Evolutionary conservation across 2,888 invertebrate species (phyloP), one percentile per base, ranked within the genome.

Genomic region (Liposcelis brunnea): DNA sequence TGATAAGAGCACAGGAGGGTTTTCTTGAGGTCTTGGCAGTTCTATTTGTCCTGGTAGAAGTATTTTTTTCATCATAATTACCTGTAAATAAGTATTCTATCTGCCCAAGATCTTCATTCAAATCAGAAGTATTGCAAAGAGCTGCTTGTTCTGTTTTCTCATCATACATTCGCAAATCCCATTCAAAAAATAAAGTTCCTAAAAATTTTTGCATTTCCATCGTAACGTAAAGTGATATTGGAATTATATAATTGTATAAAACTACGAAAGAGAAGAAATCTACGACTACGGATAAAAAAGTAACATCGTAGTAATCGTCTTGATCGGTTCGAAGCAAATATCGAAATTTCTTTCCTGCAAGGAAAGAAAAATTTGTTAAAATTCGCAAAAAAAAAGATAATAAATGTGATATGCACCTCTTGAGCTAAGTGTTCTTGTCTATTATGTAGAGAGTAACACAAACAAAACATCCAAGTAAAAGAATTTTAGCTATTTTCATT

Each of bases 181-280:
- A 84, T 32, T 70, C 73, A 58, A 89, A 79, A 60, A 79, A 87
- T 50, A 72, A 56, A 34, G 74, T 73, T 15, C 82, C 73, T 65
- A 74, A 50, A 59, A 74, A 73, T 54, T 65, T 78, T 58, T 74
- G 73, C 49, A 74, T 51, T 56, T 75, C 74, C 49, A 86, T 75
- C 2, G 86, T 85, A 21, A 87, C 85, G 56, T 87, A 87, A 45
- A 89, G 64, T 3, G 87, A 87, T 61, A 89, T 86, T 2, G 87
- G 87, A 49, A 87, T 80, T 50, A 85, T 73, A 57, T 87, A 87
- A 60, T 84, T 87, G 59, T 77, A 83, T 1, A 87, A 67, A 40
- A 86, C 69, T 49, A 81, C 61, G 59, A 84, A 87, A 0, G 77
- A 75, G 35, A 85, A 66, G 50, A 77, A 65, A 52, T 80, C 77